A percentile compares a stretch with the other conserved stretches of the same genome.
Evolutionary conservation across 2,888 invertebrate genomes (phyloP).

Genomic region (Norana najaformis): DNA sequence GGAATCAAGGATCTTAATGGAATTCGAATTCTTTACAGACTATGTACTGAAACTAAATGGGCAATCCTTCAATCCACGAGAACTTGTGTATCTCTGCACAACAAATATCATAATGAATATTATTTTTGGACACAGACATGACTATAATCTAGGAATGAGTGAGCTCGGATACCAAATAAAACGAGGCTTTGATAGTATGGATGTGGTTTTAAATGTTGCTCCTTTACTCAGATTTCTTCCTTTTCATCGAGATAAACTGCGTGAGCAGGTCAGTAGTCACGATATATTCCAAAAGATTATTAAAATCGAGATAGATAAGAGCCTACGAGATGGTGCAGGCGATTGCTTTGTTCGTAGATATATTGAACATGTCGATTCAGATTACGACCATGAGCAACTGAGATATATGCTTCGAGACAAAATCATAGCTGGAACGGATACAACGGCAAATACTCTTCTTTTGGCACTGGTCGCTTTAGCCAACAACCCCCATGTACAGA

Average conservation of each 20-base stretch:
- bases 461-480: conserved; percentile 27
- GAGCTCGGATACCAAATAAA: no score
- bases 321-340: neutral
- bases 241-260: neutral
- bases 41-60: no score
- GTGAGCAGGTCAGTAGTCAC: neutral
- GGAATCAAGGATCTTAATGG: no score
- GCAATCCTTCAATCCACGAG: no score
- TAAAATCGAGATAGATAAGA: neutral
- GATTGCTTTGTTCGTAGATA: conserved; percentile 16
- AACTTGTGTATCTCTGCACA: no score
- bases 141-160: no score
- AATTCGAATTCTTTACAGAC: no score
- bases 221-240: no score
- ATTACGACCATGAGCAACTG: conserved; percentile 18
- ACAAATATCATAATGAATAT: no score
- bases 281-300: neutral
- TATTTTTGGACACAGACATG: no score
- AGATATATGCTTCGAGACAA: conserved; percentile 21
- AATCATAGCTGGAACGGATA: conserved; percentile 28
- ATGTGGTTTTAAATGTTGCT: no score
- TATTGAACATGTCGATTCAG: neutral
- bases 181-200: no score
- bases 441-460: conserved; percentile 20
- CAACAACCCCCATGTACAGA: conserved; percentile 28